phyloP scores from a whole-genome alignment of 2,888 invertebrate genomes.

The Atherix ibis region DNA sequence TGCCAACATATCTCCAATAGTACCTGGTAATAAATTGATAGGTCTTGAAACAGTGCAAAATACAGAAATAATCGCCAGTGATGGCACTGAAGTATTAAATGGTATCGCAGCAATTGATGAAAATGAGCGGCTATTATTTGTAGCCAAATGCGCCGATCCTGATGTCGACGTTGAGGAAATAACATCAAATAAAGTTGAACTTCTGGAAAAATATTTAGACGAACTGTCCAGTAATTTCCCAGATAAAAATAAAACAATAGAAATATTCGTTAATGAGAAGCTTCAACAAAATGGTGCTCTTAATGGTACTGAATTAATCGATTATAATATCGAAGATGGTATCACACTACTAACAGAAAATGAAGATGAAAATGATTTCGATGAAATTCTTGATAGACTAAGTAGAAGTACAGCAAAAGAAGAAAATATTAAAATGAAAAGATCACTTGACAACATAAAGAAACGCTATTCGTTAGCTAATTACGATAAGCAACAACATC shows the following conservation, averaged over 20 bases:
- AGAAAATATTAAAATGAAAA: conserved; percentile 28
- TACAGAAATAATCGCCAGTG: too few relatives aligned
- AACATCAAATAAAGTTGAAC: too few relatives aligned
- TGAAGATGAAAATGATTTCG: conserved; percentile 27
- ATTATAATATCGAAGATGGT: conserved; percentile 2
- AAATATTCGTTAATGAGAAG: not conserved
- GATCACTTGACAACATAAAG: conserved; percentile 29
- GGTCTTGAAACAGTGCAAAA: too few relatives aligned
- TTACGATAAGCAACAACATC: conserved; percentile 10
- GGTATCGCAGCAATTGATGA: too few relatives aligned
- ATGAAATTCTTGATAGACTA: conserved; percentile 26
- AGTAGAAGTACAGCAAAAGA: conserved; percentile 22
- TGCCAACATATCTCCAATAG: conserved; percentile 25
- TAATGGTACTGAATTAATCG: not conserved
- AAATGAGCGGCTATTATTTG: too few relatives aligned
- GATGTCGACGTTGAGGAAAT: too few relatives aligned
- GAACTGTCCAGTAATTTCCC: not conserved
- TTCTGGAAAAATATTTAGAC: conserved; percentile 4
- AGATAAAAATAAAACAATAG: not conserved
- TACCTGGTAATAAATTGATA: conserved; percentile 11
- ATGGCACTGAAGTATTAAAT: conserved; percentile 1
- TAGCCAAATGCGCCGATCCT: too few relatives aligned
- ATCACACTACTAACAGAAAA: conserved; percentile 10
- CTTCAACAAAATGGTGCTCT: not conserved
- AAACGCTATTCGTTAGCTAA: conserved; percentile 18